These are phyloP conservation scores for Tragulus kanchil DNA, from an alignment of 2,113 vertebrate species.

Conservation along the genomic window DNA sequence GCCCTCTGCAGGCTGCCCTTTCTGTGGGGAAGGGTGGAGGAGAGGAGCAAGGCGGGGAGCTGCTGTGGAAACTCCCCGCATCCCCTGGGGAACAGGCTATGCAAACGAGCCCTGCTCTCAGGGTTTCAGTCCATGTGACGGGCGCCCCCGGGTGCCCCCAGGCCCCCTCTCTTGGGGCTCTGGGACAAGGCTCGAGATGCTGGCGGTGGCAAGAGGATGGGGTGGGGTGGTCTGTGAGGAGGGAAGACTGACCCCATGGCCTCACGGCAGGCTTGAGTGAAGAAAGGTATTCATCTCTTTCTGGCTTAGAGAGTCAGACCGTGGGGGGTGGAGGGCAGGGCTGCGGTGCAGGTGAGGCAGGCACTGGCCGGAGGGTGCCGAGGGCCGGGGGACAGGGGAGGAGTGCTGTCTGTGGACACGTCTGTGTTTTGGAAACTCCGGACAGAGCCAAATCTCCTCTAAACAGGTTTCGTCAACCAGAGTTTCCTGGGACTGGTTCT, in stretches of 20 bases:
- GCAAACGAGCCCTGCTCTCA: not conserved
- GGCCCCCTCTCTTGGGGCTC: not conserved
- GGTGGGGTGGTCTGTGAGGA: no score
- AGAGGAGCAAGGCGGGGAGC: not conserved
- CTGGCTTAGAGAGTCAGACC: not conserved
- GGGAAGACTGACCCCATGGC: not conserved
- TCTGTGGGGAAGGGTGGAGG: accelerated
- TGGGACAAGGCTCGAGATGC: not conserved
- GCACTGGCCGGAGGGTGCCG: no score
- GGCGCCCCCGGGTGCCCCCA: no score
- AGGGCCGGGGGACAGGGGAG: not conserved
- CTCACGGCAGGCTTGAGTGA: not conserved
- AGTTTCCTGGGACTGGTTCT: not conserved
- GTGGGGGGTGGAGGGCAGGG: not conserved
- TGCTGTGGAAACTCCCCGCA: no score
- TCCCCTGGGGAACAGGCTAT: no score
- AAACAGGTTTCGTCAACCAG: conserved; percentile 67
- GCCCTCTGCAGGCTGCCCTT: not conserved
- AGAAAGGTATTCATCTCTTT: not conserved
- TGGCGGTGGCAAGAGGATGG: not conserved
- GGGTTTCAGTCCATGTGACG: not conserved
- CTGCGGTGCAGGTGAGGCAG: no score
- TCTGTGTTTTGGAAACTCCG: conserved; percentile 74
- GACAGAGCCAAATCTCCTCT: conserved; percentile 74
- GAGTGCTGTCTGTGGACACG: not conserved